Conservation (phyloP, 2,797 vertebrate species). For the Rhinella marina region DNA sequence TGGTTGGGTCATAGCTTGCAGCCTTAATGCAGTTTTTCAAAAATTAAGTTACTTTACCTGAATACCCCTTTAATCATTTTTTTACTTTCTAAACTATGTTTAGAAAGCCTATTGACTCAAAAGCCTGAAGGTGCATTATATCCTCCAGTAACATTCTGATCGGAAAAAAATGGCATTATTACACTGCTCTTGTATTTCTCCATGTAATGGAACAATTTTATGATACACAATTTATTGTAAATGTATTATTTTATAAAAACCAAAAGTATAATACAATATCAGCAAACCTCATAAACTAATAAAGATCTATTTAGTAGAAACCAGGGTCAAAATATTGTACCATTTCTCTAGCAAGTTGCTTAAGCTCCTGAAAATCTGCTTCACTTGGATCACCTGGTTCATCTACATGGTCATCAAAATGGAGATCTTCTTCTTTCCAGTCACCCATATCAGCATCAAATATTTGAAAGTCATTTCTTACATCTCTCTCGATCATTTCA, state of each 20-base stretch:
- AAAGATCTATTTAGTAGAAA: slow-evolving; percentile 32
- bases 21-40: too few species aligned
- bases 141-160: not conserved
- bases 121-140: not conserved
- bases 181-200: not conserved
- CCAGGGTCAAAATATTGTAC: slow-evolving; percentile 55
- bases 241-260: not conserved
- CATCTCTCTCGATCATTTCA: slow-evolving; percentile 22
- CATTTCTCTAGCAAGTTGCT: slow-evolving; percentile 56
- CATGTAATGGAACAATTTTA: not conserved
- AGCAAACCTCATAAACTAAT: not conserved
- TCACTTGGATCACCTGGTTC: slow-evolving; percentile 39
- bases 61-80: too few species aligned
- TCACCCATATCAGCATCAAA: slow-evolving; percentile 11
- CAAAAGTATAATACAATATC: not conserved
- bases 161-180: not conserved
- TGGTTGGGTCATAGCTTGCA: too few species aligned
- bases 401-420: slow-evolving; percentile 9
- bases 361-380: slow-evolving; percentile 61
- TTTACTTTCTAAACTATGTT: too few species aligned
- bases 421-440: slow-evolving; percentile 40
- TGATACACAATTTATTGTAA: not conserved
- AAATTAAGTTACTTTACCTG: too few species aligned
- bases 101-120: too few species aligned
- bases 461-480: not conserved